Evolutionary conservation across 2,888 invertebrate species (phyloP).

Genomic region (Axea sp.): DNA sequence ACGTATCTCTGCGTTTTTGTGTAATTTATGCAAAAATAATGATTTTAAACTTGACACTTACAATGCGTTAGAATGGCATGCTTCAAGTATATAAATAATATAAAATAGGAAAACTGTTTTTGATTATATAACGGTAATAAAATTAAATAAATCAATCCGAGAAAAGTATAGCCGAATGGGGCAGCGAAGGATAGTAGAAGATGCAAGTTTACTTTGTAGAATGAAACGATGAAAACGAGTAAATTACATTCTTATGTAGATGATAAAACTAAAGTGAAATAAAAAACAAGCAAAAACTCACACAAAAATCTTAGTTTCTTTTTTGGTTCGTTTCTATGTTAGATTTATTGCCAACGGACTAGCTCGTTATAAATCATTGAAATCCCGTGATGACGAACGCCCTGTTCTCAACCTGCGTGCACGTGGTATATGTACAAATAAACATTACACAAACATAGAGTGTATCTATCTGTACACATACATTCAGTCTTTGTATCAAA

Average conservation of each 20-base stretch:
- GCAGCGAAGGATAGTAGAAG: slow-evolving; percentile 39
- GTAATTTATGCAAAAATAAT: background rate
- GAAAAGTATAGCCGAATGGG: slow-evolving; percentile 43
- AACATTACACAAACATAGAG: slow-evolving; percentile 7
- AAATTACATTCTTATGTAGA: slow-evolving; percentile 62
- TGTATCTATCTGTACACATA: slow-evolving; percentile 1
- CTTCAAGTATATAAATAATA: slow-evolving; percentile 42
- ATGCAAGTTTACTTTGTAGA: slow-evolving; percentile 52
- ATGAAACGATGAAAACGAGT: slow-evolving; percentile 28
- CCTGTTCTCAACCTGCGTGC: slow-evolving; percentile 71
- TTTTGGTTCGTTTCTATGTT: slow-evolving; percentile 74
- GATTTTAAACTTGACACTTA: background rate
- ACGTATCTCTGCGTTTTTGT: background rate
- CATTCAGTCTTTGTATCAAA: slow-evolving; percentile 32
- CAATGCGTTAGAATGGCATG: slow-evolving; percentile 12
- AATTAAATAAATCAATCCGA: slow-evolving; percentile 41
- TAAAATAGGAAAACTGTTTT: slow-evolving; percentile 64
- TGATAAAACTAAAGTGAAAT: slow-evolving; percentile 59
- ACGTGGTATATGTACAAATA: slow-evolving; percentile 55
- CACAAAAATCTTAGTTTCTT: slow-evolving; percentile 74
- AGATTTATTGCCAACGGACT: slow-evolving; percentile 68
- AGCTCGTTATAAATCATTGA: slow-evolving; percentile 72
- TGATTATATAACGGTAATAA: slow-evolving; percentile 63
- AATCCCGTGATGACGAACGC: slow-evolving; percentile 76
- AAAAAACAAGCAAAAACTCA: slow-evolving; percentile 68